Percentiles rank a stretch among this genome's conserved stretches.
These are phyloP conservation scores for Drosophila punjabiensis DNA, from an alignment of 1,140 invertebrate species.

Conservation along the genomic window DNA sequence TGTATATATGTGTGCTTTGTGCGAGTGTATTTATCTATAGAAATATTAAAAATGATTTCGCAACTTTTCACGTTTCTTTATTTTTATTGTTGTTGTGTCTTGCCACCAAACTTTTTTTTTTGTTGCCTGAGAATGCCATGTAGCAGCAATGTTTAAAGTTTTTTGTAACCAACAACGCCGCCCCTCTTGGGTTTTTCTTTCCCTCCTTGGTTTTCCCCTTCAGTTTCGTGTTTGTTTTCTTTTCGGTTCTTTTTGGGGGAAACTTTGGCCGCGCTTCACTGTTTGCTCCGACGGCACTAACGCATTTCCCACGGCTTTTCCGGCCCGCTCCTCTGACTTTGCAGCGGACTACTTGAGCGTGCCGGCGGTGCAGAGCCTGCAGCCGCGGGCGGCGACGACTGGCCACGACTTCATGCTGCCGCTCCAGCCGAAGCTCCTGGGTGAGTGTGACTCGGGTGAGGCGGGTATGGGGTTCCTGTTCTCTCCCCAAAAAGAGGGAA, in stretches of 20 bases:
- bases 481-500: not conserved
- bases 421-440: slow-evolving; percentile 88
- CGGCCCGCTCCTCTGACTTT: slow-evolving; percentile 53
- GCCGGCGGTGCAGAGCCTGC: slow-evolving; percentile 85
- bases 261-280: slow-evolving; percentile 63
- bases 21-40: slow-evolving; percentile 34
- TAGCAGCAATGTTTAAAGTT: slow-evolving; percentile 57
- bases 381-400: slow-evolving; percentile 89
- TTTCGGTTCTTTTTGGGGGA: slow-evolving; percentile 42
- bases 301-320: slow-evolving; percentile 50
- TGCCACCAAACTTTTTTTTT: slow-evolving; percentile 57
- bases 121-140: slow-evolving; percentile 44
- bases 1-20: slow-evolving; percentile 10
- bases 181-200: slow-evolving; percentile 20
- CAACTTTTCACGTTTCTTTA: slow-evolving; percentile 61
- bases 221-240: slow-evolving; percentile 35
- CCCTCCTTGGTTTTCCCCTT: slow-evolving; percentile 22
- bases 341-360: slow-evolving; percentile 83
- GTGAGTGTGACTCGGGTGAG: slow-evolving; percentile 67
- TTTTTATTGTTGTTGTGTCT: slow-evolving; percentile 9
- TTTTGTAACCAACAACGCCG: slow-evolving; percentile 12
- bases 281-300: slow-evolving; percentile 57
- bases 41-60: slow-evolving; percentile 60
- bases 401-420: slow-evolving; percentile 89
- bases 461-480: slow-evolving; percentile 37